Conservation (phyloP, 2,113 vertebrate genomes). For the Cichladusa arquata region DNA sequence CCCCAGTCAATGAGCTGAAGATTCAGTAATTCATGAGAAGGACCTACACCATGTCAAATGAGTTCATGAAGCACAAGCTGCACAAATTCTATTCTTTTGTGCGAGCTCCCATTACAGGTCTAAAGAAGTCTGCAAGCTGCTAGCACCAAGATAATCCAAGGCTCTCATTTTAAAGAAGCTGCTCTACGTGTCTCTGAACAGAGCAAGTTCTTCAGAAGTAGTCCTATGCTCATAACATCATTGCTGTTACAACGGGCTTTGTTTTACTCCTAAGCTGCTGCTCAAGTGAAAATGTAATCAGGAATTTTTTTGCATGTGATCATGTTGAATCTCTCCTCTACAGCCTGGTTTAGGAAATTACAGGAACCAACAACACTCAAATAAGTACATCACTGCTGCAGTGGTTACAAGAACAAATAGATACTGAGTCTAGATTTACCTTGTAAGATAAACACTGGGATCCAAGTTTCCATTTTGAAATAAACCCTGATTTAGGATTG, state of each 20-base stretch:
- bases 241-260: neutral
- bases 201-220: neutral
- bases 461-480: neutral
- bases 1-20: neutral
- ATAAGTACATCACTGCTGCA: neutral
- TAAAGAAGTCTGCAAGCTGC: neutral
- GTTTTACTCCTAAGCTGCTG: fast-evolving
- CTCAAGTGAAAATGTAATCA: neutral
- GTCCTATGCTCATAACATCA: neutral
- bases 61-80: neutral
- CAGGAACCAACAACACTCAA: neutral
- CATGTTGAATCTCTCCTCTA: neutral
- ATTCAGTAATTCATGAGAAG: neutral
- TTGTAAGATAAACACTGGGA: neutral
- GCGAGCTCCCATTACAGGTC: neutral
- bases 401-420: neutral
- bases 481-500: neutral
- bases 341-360: neutral
- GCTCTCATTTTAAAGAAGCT: neutral
- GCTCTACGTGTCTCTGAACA: neutral
- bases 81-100: neutral
- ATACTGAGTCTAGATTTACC: neutral
- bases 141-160: neutral
- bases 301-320: neutral
- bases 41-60: neutral